Percentiles rank a stretch among this genome's conserved stretches.
phyloP scores from a whole-genome alignment of 2,113 vertebrate species.

The Ailurus styani region DNA sequence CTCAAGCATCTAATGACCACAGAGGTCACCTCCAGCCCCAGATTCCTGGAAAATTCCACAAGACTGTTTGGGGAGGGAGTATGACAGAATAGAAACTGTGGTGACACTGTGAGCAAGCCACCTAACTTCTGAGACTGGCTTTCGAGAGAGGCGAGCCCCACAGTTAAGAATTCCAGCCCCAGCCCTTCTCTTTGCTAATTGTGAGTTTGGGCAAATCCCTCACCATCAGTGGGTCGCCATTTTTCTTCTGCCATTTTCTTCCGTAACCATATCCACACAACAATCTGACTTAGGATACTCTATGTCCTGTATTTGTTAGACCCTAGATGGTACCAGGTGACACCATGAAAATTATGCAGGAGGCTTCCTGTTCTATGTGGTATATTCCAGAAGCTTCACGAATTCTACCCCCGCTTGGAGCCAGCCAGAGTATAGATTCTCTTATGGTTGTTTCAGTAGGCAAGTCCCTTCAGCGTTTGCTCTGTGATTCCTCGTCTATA shows the following conservation, averaged over 20 bases:
- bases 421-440: not conserved
- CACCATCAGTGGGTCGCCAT: not conserved
- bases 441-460: not conserved
- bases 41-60: slow-evolving; percentile 62
- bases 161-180: not conserved
- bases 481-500: not conserved
- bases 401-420: not conserved
- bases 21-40: not conserved
- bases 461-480: not conserved
- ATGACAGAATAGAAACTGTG: not conserved
- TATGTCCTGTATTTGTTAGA: not conserved
- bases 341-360: not conserved
- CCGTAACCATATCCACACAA: not conserved
- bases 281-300: not conserved
- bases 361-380: not conserved
- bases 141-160: not conserved
- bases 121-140: not conserved
- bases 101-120: not conserved
- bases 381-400: not conserved
- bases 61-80: not conserved
- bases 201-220: not conserved
- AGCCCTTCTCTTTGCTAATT: not conserved
- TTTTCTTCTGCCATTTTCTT: not conserved
- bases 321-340: not conserved
- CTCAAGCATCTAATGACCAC: not conserved